Percentiles rank a stretch among this genome's conserved stretches.
phyloP scores from a whole-genome alignment of 1,140 invertebrate genomes.

The Drosophila ficusphila region DNA sequence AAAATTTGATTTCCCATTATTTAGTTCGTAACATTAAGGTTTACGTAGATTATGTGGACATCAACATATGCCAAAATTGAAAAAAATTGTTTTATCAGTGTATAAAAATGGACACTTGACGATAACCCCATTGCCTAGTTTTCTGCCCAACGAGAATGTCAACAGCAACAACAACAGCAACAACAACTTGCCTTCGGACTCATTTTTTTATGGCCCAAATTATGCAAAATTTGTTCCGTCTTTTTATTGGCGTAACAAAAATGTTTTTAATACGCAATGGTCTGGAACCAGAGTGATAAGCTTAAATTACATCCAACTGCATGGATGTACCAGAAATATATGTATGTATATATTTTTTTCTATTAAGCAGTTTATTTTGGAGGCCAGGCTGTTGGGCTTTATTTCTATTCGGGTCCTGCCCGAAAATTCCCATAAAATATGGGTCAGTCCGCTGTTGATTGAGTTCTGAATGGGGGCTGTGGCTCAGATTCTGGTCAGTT shows the following conservation, averaged over 20 bases:
- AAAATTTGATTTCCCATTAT: too few relatives aligned
- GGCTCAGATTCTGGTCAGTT: slow-evolving; percentile 33
- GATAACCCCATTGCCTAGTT: slow-evolving; percentile 76
- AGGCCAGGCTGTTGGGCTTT: slow-evolving; percentile 34
- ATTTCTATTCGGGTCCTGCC: slow-evolving; percentile 54
- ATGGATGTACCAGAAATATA: neutral
- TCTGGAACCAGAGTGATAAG: slow-evolving; percentile 80
- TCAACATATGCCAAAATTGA: too few relatives aligned
- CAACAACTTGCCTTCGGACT: slow-evolving; percentile 29
- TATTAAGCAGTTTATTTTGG: slow-evolving; percentile 44
- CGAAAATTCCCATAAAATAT: slow-evolving; percentile 67
- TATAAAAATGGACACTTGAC: slow-evolving; percentile 11
- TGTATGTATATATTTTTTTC: slow-evolving; percentile 7
- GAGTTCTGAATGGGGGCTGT: slow-evolving; percentile 45
- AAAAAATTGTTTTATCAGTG: neutral
- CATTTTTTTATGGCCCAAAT: slow-evolving; percentile 70
- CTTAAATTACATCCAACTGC: slow-evolving; percentile 52
- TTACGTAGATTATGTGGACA: too few relatives aligned
- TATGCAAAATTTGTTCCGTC: slow-evolving; percentile 74
- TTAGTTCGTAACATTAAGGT: too few relatives aligned
- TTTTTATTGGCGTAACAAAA: slow-evolving; percentile 82
- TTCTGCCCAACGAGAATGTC: slow-evolving; percentile 60
- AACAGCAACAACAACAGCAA: slow-evolving; percentile 57
- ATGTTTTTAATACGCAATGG: slow-evolving; percentile 83
- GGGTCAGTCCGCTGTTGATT: slow-evolving; percentile 71